These are phyloP conservation scores for Centropus unirufus DNA, from an alignment of 2,113 vertebrate species.

Conservation along the genomic window DNA sequence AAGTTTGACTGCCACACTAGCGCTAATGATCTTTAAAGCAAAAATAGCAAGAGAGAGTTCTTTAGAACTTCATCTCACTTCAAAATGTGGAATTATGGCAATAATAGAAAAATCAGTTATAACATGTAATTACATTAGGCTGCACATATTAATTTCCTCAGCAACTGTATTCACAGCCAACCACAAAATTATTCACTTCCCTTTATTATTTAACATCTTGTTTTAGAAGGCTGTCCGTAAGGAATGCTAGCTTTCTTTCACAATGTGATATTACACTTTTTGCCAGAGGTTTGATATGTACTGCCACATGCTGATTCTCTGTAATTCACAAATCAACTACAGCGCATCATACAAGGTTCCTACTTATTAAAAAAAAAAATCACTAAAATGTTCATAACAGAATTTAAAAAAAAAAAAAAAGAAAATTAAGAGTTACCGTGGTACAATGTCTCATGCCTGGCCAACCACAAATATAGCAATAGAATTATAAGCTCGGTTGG, in stretches of 20 bases:
- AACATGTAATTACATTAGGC: neutral
- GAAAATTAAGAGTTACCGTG: neutral
- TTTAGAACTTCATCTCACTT: neutral
- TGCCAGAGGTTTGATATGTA: neutral
- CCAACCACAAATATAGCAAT: constrained; percentile 39
- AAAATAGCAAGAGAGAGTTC: neutral
- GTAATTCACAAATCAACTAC: neutral
- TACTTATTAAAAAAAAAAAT: neutral
- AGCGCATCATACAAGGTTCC: neutral
- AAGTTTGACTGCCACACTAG: neutral
- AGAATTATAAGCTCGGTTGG: constrained; percentile 56
- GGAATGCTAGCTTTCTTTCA: neutral
- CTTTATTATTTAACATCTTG: neutral
- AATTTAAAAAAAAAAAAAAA: neutral
- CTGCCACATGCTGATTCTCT: neutral
- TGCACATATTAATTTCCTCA: neutral
- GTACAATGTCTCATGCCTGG: constrained; percentile 19
- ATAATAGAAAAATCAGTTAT: neutral
- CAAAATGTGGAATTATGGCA: neutral
- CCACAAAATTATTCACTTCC: neutral
- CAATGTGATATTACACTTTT: neutral
- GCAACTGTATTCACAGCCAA: neutral
- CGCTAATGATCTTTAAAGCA: neutral
- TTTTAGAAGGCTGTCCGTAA: neutral
- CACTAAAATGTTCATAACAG: neutral